phyloP scores from a whole-genome alignment of 2,113 vertebrate genomes.

The Cebidichthys violaceus region DNA sequence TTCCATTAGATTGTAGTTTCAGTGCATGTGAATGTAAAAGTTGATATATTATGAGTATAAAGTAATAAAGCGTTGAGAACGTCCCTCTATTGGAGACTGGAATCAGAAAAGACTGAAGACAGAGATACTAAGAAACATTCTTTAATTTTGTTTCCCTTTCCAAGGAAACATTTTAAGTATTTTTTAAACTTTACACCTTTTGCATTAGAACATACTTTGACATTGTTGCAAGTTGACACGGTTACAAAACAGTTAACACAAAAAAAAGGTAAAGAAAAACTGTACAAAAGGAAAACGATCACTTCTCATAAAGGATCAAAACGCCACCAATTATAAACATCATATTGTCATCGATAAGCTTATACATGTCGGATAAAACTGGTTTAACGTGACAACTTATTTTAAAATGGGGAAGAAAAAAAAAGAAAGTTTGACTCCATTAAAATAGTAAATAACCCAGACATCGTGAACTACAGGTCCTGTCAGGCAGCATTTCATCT shows the following conservation, averaged over 20 bases:
- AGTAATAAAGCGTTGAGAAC: background rate
- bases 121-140: conserved; percentile 82
- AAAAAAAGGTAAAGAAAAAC: conserved; percentile 46
- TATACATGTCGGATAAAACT: conserved; percentile 67
- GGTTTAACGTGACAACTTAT: conserved; percentile 32
- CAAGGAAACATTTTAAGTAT: conserved; percentile 73
- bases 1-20: too few relatives aligned
- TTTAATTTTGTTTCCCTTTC: conserved; percentile 78
- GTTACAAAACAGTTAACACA: conserved; percentile 72
- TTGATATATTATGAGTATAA: background rate
- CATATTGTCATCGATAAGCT: conserved; percentile 65
- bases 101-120: background rate
- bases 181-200: conserved; percentile 73
- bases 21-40: background rate
- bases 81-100: background rate
- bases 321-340: conserved; percentile 69
- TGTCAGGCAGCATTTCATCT: conserved; percentile 34
- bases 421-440: conserved; percentile 27
- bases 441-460: conserved; percentile 75
- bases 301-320: conserved; percentile 61
- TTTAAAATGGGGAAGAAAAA: conserved; percentile 36
- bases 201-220: conserved; percentile 68
- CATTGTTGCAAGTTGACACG: conserved; percentile 61
- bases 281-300: conserved; percentile 72
- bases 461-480: conserved; percentile 65